These are phyloP conservation scores for Drosophila saltans DNA, from an alignment of 1,140 invertebrate species.

Conservation along the genomic window DNA sequence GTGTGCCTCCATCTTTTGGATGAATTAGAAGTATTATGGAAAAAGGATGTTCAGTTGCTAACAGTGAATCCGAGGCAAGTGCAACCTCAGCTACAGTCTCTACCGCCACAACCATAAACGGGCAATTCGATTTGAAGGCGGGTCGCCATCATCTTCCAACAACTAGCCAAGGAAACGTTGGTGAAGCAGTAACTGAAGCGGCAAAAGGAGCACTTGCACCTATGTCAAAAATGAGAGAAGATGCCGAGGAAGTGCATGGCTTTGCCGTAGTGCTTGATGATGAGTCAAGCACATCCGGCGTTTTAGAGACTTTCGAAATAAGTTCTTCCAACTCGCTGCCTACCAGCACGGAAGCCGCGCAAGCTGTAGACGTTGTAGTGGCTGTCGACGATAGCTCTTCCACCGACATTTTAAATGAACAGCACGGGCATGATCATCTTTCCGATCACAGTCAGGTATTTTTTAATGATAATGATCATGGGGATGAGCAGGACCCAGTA, in stretches of 20 bases:
- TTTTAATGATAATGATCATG: conserved; percentile 52
- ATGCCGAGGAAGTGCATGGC: conserved; percentile 72
- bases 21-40: conserved; percentile 70
- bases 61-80: conserved; percentile 48
- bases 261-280: conserved; percentile 78
- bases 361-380: conserved; percentile 57
- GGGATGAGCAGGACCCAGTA: conserved; percentile 49
- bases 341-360: conserved; percentile 49
- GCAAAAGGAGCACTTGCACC: conserved; percentile 46
- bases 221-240: conserved; percentile 77
- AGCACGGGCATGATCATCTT: conserved; percentile 27
- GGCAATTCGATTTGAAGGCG: conserved; percentile 11
- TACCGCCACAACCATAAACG: conserved; percentile 24
- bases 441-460: conserved; percentile 65
- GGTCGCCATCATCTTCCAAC: conserved; percentile 27
- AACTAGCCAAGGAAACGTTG: conserved; percentile 50
- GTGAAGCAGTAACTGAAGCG: conserved; percentile 22
- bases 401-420: conserved; percentile 64
- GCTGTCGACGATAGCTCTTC: conserved; percentile 76
- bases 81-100: conserved; percentile 44
- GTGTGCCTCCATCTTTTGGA: conserved; percentile 35
- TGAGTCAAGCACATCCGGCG: conserved; percentile 73
- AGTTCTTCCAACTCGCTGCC: conserved; percentile 79
- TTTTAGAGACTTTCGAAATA: conserved; percentile 72
- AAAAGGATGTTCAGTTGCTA: conserved; percentile 72